Evolutionary conservation across 2,797 vertebrate genomes (phyloP).

Genomic region (Ctenopoma multispine): DNA sequence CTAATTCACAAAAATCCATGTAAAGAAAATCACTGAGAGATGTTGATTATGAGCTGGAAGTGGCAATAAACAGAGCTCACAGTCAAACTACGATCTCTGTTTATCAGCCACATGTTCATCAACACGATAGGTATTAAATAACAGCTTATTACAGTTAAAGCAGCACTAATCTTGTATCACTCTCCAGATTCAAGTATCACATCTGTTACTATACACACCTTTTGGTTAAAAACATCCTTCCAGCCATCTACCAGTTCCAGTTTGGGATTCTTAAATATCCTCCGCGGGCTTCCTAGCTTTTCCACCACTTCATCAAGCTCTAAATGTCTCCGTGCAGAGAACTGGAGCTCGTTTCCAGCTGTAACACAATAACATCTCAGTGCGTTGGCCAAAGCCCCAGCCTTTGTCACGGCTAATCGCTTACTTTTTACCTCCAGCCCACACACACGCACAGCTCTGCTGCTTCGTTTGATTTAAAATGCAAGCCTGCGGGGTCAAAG

Average conservation of each 20-base stretch:
- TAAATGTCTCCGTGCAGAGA: conserved; percentile 22
- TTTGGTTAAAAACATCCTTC: not conserved
- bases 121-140: not conserved
- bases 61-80: no score
- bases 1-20: no score
- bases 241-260: not conserved
- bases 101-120: no score
- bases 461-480: conserved; percentile 43
- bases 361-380: conserved; percentile 40
- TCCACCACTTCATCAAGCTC: conserved; percentile 30
- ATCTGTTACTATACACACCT: not conserved
- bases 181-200: not conserved
- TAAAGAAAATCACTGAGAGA: no score
- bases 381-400: conserved; percentile 13
- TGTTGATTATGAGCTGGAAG: no score
- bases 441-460: conserved; percentile 27
- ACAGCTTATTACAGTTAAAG: not conserved
- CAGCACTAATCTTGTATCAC: not conserved
- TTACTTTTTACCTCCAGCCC: conserved; percentile 27
- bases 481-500: not conserved
- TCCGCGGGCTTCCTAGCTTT: conserved; percentile 25
- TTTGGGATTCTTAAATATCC: conserved; percentile 29
- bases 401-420: conserved; percentile 46
- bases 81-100: no score
- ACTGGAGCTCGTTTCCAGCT: conserved; percentile 28